Base-by-base conservation (phyloP, 2,888 invertebrate genomes). In the Nipponacmea schrenckii region DNA sequence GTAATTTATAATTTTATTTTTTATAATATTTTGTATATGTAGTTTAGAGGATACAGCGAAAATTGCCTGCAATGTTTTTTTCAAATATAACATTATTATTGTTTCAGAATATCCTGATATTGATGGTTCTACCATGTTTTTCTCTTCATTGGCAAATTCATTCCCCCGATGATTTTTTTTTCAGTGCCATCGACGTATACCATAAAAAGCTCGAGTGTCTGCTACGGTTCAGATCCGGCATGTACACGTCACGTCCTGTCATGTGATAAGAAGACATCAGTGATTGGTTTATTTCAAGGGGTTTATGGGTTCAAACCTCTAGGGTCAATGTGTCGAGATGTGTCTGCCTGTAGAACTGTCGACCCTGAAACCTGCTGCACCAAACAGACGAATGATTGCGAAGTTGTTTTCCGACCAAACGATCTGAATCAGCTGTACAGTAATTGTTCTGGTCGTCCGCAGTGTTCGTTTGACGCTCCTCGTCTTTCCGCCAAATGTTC, bases 261-360 rank as follows among this genome's bases (percentile, higher is more conserved):
- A 20, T 56, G 56, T 56, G 56, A 24, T 14, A 24, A 56, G 24
- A 24, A 24, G 12, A 56, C 56, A 10, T 56, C 56, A 2, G 24
- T 56, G 20, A 56, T 56, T 56, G 56, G 56, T 24, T 24, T 56
- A 56, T 56, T 56, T 24, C 56, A 56, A 56, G 56, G 56, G 10
- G 56, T 56, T 1, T 56, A 56, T 24, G 56, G 56, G 56, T 56
- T 56, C 24, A 56, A 56, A 24, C 10, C 14, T 10, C 20, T 24
- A 2, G 56, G 56, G 10, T 56, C 56, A 14, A 24, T 56, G 12
- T 56, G 56, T 56, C 24, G 56, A 56, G 56, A 56, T 24, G 56
- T 56, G 10, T 56, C 56, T 20, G 56, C 56, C 56, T 56, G 56
- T 56, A 24, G 20, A 56, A 56, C 56, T 10, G 56, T 56, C n/a